Base-by-base conservation (phyloP, 2,113 vertebrate genomes). In the Eleginops maclovinus region DNA sequence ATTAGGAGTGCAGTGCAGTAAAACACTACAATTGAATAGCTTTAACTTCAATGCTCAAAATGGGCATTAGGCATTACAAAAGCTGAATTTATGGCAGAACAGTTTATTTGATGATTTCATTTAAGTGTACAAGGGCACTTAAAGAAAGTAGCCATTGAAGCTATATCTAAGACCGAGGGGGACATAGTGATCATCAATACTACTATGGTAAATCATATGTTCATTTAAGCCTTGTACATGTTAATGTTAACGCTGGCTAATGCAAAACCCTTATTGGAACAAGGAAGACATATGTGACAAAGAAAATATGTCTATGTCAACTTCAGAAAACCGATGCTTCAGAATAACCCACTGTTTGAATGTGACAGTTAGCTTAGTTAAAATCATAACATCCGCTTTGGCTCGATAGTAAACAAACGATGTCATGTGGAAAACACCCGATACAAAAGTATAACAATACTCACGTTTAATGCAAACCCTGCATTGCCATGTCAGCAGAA, bases 401-500 rank as follows among this genome's bases (percentile, higher is more conserved):
- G 5, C 3, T n/a, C 12, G 2, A 3, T 11, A 44, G 21, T 8
- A 61, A 31, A 40, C 8, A 0, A 22, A 8, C 14, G 2, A 58
- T 7, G 2, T 14, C 12, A 36, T 11, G 36, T 58, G 26, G 19
- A 43, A 54, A 43, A 71, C 41, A 72, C 66, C 28, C 4, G 0
- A 56, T 26, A 47, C 11, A 19, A 11, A 2, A 19, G 41, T 47
- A 10, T 73, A 36, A 36, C 31, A 8, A 7, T 36, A 86, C 84
- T 89, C 43, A 69, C 73, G 11, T 5, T 83, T 79, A 88, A 62
- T 13, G 17, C 4, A 15, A 24, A 76, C 17, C 12, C 12, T 62
- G 55, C 4, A 19, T 0, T 14, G 1, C 24, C 65, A 75, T 59
- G 44, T 63, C 26, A 12, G 49, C 31, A 22, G 1, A 67, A 49